Percentiles rank a stretch among this genome's conserved stretches.
phyloP scores from a whole-genome alignment of 2,888 invertebrate species.

The Ceriagrion tenellum region DNA sequence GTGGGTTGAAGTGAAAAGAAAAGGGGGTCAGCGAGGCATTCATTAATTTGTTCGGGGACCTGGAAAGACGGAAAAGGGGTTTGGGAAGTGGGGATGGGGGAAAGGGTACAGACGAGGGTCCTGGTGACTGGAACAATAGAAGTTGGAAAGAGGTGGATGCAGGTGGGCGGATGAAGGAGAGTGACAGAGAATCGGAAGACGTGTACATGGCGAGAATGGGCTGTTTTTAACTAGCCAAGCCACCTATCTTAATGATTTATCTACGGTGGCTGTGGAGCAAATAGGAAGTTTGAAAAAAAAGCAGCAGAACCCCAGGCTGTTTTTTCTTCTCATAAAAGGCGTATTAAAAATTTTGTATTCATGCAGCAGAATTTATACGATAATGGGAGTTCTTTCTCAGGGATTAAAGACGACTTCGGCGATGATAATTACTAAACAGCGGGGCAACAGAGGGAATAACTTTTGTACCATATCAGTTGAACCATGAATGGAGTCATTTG shows the following conservation, averaged over 20 bases:
- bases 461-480: no score
- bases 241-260: neutral
- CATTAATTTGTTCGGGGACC: conserved; percentile 14
- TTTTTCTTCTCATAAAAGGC: neutral
- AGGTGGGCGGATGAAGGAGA: neutral
- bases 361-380: no score
- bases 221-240: neutral
- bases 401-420: no score
- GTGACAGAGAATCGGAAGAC: neutral
- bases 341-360: no score
- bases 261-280: no score
- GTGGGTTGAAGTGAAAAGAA: neutral
- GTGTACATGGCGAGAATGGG: neutral
- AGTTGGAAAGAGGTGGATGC: neutral
- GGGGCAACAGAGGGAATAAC: no score
- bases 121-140: neutral
- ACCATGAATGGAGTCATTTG: no score
- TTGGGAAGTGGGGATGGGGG: neutral
- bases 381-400: no score
- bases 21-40: conserved; percentile 20
- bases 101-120: neutral
- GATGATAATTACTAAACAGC: no score
- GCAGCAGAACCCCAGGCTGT: neutral
- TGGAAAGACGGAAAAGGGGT: neutral
- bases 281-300: neutral